Percentiles rank a stretch among this genome's conserved stretches.
These are phyloP conservation scores for Ornithoptera priamus DNA, from an alignment of 2,888 invertebrate species.

Conservation along the genomic window DNA sequence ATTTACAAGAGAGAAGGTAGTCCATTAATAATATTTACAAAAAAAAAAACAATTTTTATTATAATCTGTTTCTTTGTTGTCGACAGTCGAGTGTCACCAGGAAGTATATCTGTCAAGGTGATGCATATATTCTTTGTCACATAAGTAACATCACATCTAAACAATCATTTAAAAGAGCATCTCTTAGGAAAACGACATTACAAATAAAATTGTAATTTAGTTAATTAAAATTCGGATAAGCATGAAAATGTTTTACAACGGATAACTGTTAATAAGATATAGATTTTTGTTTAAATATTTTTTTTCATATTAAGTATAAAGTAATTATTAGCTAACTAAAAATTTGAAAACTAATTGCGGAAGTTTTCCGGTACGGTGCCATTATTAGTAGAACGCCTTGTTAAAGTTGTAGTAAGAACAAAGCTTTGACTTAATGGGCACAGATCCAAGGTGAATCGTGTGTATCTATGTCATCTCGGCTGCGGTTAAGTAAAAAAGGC, in stretches of 20 bases:
- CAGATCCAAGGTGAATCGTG: too few relatives aligned
- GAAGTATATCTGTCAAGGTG: constrained; percentile 1
- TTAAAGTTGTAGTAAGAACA: too few relatives aligned
- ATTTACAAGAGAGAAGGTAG: not conserved
- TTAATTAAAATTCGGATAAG: not conserved
- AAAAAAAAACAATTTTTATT: not conserved
- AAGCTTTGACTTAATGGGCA: too few relatives aligned
- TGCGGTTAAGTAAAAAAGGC: too few relatives aligned
- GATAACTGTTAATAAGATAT: too few relatives aligned
- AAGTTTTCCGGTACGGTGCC: too few relatives aligned
- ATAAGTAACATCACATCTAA: not conserved
- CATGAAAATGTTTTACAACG: not conserved
- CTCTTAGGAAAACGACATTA: not conserved
- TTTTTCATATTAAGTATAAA: too few relatives aligned
- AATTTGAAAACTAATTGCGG: too few relatives aligned
- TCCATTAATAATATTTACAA: not conserved
- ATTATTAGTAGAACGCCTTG: too few relatives aligned
- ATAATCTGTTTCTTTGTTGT: not conserved
- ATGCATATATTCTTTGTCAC: not conserved
- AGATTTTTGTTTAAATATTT: too few relatives aligned
- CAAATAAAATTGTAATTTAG: not conserved
- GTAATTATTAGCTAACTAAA: too few relatives aligned
- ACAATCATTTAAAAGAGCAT: not conserved
- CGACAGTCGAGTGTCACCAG: not conserved
- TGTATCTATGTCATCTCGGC: too few relatives aligned